Conservation (phyloP, 2,888 invertebrate species). For the Eubasilissa splendida region DNA sequence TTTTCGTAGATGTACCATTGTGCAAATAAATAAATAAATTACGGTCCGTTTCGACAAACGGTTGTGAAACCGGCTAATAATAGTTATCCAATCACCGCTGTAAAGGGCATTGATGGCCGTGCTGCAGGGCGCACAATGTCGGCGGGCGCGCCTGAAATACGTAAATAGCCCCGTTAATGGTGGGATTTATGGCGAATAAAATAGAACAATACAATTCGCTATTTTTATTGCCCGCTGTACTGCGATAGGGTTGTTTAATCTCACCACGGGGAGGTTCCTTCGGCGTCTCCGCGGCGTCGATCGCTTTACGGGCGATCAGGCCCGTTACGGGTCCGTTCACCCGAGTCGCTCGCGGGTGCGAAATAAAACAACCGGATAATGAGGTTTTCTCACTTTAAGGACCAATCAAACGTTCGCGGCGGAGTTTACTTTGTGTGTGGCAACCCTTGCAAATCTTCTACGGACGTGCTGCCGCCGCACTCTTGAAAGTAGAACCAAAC, state of each 20-base stretch:
- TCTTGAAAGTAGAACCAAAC: too few species aligned
- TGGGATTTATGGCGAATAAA: background rate
- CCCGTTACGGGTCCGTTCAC: constrained; percentile 2
- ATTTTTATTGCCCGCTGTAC: constrained; percentile 3
- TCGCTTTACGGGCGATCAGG: constrained; percentile 4
- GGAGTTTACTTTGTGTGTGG: background rate
- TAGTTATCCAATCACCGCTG: too few species aligned
- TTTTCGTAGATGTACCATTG: too few species aligned
- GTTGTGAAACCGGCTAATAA: too few species aligned
- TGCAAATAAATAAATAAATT: too few species aligned
- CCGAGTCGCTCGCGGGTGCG: background rate
- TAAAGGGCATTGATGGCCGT: too few species aligned
- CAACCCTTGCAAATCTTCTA: too few species aligned
- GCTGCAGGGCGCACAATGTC: too few species aligned
- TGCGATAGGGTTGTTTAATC: constrained; percentile 4
- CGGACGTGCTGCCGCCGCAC: too few species aligned
- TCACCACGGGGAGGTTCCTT: background rate
- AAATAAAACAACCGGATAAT: background rate
- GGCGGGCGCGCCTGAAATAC: background rate
- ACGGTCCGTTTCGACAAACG: too few species aligned
- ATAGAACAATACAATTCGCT: background rate
- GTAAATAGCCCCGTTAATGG: constrained; percentile 1
- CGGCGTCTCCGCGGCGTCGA: background rate
- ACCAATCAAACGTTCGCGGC: background rate
- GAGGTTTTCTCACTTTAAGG: constrained; percentile 1